Evolutionary conservation across 2,113 vertebrate genomes (phyloP).

Genomic region (Indri indri): DNA sequence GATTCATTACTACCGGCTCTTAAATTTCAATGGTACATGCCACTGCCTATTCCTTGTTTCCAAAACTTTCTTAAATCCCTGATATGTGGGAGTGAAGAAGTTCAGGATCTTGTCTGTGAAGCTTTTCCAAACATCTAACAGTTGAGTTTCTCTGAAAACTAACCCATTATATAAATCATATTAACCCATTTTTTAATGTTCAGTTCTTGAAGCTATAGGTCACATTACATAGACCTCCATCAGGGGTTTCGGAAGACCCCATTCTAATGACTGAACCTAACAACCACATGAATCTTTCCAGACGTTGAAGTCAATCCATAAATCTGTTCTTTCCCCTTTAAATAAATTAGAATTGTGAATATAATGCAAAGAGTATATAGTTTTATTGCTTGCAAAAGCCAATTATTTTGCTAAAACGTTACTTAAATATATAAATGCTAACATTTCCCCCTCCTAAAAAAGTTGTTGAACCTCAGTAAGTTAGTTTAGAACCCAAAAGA

Average conservation of each 20-base stretch:
- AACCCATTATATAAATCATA: neutral
- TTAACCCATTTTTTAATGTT: neutral
- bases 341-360: neutral
- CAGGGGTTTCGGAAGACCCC: neutral
- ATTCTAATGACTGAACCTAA: neutral
- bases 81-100: no score
- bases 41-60: neutral
- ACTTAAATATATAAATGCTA: neutral
- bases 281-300: neutral
- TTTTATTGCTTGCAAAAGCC: neutral
- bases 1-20: neutral
- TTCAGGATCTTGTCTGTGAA: neutral
- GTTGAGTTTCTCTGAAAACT: neutral
- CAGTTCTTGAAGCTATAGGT: neutral
- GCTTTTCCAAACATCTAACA: neutral
- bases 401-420: neutral
- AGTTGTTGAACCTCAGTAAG: neutral
- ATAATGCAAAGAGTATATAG: neutral
- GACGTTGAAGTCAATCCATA: neutral
- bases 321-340: neutral
- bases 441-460: neutral
- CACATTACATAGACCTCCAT: neutral
- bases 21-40: neutral
- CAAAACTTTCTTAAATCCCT: neutral
- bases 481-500: neutral